Base-by-base conservation (phyloP, 2,797 vertebrate genomes). In the Erpetoichthys calabaricus region DNA sequence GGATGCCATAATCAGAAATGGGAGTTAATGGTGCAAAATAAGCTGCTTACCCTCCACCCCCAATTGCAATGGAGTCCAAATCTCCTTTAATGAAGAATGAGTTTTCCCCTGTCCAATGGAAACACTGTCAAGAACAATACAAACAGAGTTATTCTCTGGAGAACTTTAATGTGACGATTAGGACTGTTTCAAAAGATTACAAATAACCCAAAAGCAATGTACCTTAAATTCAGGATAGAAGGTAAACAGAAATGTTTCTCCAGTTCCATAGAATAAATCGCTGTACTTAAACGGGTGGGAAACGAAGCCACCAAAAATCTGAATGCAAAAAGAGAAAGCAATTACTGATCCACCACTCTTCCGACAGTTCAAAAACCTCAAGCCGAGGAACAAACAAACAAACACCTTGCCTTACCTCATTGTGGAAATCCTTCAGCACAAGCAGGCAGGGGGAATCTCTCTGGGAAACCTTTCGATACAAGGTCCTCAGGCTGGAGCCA, bases 61-160 rank as follows among this genome's bases (percentile, higher is more conserved):
- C 87, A 57, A 89, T 73, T 7, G 80, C 81, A 64, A 89, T 85
- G 5, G 77, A 87, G 68, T 89, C 87, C 61, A 86, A 62, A 71
- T 87, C 82, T 65, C 86, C 87, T 75, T 87, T 88, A 25, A 88
- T 87, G 62, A 88, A 89, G 67, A 88, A 89, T 42, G 83, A 84
- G 69, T 89, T 89, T 45, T 86, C 85, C 63, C 87, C 84, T 3
- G 84, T 88, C 87, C 87, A 89, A 41, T 59, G 76, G 68, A 86
- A 89, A 64, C 80, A 78, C 87, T 88, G 62, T 2, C 46, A 57
- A 45, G 42, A 46, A 57, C 42, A 42, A 45, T 7, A 49, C 5
- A 7, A 49, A 49, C n/a, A 49, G 47, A 25, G 25, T 51, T 51
- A 51, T 51, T 51, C 41, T 51, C 50, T 51, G 9, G 3, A 51